phyloP scores from a whole-genome alignment of 2,113 vertebrate species.

The Protomyctophum bolini region DNA sequence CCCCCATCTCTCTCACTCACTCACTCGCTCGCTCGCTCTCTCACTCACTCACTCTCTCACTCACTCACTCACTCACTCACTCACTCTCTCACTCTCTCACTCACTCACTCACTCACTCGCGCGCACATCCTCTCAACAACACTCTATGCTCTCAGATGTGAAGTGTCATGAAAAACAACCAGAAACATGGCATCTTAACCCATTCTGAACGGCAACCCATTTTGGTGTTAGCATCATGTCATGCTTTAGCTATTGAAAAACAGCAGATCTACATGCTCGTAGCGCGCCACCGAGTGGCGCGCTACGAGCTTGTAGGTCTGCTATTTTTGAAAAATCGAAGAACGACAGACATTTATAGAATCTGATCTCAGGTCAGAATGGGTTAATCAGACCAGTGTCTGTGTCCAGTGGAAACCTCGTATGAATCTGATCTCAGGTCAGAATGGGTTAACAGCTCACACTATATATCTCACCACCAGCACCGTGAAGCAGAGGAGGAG shows the following conservation, averaged over 20 bases:
- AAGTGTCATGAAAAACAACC: constrained; percentile 57
- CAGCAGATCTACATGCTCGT: too few relatives aligned
- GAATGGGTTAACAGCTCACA: constrained; percentile 58
- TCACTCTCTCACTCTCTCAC: neutral
- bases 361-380: too few relatives aligned
- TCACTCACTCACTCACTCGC: constrained; percentile 40
- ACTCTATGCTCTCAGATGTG: constrained; percentile 12
- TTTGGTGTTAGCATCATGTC: too few relatives aligned
- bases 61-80: constrained; percentile 38
- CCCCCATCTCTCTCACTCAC: constrained; percentile 17
- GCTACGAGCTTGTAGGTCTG: too few relatives aligned
- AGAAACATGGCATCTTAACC: constrained; percentile 69
- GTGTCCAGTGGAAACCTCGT: too few relatives aligned
- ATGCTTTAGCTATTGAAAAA: too few relatives aligned
- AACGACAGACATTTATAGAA: too few relatives aligned
- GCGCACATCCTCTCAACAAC: constrained; percentile 53
- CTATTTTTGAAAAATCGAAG: too few relatives aligned
- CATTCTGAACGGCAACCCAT: too few relatives aligned
- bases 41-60: neutral
- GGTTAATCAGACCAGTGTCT: too few relatives aligned
- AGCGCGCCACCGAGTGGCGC: too few relatives aligned
- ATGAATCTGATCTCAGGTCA: too few relatives aligned
- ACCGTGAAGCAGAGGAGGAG: constrained; percentile 49
- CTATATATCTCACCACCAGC: constrained; percentile 43
- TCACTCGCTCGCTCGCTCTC: neutral